Conservation (phyloP, 2,888 invertebrate genomes). For the Eupithecia vulgata region DNA sequence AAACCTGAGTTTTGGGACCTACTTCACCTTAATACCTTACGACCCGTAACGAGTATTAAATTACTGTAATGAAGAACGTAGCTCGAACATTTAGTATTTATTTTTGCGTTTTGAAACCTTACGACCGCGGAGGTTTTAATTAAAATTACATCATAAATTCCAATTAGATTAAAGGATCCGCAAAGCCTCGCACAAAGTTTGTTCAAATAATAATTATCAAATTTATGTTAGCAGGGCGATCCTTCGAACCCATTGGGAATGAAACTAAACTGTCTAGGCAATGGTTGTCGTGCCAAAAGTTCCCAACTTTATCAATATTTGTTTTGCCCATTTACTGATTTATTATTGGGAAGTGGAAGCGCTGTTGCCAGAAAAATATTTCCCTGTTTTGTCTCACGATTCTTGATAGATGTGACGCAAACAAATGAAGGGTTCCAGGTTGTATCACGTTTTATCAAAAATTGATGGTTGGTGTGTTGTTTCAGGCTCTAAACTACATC, state of each 20-base stretch:
- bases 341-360: slow-evolving; percentile 6
- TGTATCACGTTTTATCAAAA: no score
- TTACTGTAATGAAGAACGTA: slow-evolving; percentile 22
- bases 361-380: neutral
- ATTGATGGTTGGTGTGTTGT: no score
- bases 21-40: neutral
- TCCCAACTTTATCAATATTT: slow-evolving; percentile 42
- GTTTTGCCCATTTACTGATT: slow-evolving; percentile 22
- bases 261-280: slow-evolving; percentile 36
- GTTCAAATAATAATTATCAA: slow-evolving; percentile 56
- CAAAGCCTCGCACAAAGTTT: slow-evolving; percentile 51
- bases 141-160: slow-evolving; percentile 52
- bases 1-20: no score
- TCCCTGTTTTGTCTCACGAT: neutral
- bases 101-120: slow-evolving; percentile 41
- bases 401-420: neutral
- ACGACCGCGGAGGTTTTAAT: slow-evolving; percentile 45
- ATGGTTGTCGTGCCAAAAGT: slow-evolving; percentile 14
- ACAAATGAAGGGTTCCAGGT: no score
- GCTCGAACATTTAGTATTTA: slow-evolving; percentile 38
- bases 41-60: slow-evolving; percentile 1
- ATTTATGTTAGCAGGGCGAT: slow-evolving; percentile 49
- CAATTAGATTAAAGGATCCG: slow-evolving; percentile 50
- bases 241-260: slow-evolving; percentile 35
- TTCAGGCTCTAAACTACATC: no score